These are phyloP conservation scores for Megalonaias nervosa DNA, from an alignment of 1,140 invertebrate genomes.

Conservation along the genomic window DNA sequence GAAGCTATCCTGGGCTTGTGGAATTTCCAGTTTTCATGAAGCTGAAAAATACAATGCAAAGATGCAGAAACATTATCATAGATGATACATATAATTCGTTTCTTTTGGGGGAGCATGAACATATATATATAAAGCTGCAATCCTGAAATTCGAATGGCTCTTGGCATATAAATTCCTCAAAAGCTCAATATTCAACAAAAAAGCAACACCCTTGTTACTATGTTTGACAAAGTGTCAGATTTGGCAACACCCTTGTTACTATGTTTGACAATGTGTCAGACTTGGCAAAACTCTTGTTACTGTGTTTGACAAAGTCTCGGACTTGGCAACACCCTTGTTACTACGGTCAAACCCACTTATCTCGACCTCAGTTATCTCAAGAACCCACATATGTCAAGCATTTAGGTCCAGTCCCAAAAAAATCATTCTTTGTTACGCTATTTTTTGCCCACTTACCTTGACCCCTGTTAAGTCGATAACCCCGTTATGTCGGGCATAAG, in stretches of 20 bases:
- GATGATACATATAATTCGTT: neutral
- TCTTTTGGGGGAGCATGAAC: neutral
- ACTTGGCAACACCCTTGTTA: no score
- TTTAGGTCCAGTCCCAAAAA: no score
- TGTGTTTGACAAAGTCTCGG: neutral
- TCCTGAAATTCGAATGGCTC: neutral
- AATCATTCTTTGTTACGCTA: no score
- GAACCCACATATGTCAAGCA: no score
- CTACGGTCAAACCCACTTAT: no score
- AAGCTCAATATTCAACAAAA: neutral
- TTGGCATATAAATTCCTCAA: neutral
- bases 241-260: no score
- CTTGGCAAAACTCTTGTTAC: neutral
- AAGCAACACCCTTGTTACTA: neutral
- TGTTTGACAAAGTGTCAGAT: no score
- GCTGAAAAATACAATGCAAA: slow-evolving; percentile 38
- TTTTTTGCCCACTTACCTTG: no score
- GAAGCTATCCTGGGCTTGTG: slow-evolving; percentile 70
- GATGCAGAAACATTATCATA: neutral
- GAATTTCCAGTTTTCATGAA: slow-evolving; percentile 70
- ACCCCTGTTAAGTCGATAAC: no score
- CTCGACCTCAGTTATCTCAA: no score
- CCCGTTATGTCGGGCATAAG: no score
- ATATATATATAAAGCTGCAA: neutral
- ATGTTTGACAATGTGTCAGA: no score